Evolutionary conservation across 2,888 invertebrate genomes (phyloP).

Genomic region (Lamellibrachia satsuma): DNA sequence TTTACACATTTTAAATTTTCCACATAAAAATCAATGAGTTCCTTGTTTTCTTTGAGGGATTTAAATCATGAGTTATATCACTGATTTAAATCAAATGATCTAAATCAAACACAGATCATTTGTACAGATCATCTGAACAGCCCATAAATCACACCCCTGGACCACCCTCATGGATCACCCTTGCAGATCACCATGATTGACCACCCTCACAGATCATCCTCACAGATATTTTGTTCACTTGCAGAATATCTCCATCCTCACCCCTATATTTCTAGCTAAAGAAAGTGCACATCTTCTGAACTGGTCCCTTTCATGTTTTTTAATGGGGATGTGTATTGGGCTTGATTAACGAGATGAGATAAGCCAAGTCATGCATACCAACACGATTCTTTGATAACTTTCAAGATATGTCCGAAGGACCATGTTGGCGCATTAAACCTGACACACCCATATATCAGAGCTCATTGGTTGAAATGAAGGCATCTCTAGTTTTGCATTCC

Average conservation of each 20-base stretch:
- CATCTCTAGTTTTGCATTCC: neutral
- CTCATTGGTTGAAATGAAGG: neutral
- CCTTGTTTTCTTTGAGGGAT: too few relatives aligned
- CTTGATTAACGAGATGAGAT: neutral
- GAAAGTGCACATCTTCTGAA: neutral
- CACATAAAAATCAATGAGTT: too few relatives aligned
- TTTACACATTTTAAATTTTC: too few relatives aligned
- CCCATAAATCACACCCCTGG: too few relatives aligned
- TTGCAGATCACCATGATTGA: too few relatives aligned
- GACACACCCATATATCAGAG: neutral
- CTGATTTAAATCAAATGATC: too few relatives aligned
- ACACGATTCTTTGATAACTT: neutral
- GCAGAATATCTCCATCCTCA: neutral
- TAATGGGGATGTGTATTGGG: neutral
- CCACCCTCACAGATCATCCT: too few relatives aligned
- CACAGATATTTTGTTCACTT: neutral
- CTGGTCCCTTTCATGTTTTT: neutral
- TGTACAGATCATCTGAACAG: too few relatives aligned
- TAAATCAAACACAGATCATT: too few relatives aligned
- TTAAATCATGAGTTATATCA: too few relatives aligned
- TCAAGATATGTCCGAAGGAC: neutral
- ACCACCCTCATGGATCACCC: too few relatives aligned
- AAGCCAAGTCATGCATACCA: neutral
- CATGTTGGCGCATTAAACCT: neutral
- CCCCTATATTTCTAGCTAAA: neutral